Conservation (phyloP, 2,797 vertebrate genomes). For the Pogoniulus pusillus region DNA sequence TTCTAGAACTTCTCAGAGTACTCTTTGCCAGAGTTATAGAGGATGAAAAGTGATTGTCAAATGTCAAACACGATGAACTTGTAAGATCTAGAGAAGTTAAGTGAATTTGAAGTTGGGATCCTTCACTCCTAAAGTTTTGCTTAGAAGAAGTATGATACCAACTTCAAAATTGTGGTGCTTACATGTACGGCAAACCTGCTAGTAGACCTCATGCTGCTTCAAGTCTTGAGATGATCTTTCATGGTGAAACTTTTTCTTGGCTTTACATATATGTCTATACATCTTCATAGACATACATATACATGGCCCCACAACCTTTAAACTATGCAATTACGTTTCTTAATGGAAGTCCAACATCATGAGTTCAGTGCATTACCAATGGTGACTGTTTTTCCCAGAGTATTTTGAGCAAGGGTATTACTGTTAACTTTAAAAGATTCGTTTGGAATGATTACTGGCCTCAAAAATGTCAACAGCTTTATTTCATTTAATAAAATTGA, state of each 20-base stretch:
- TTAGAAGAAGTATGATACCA: not conserved
- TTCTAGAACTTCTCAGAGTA: not conserved
- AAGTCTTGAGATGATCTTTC: not conserved
- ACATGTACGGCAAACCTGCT: not conserved
- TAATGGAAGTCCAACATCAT: not conserved
- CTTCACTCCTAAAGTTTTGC: not conserved
- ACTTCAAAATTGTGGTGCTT: not conserved
- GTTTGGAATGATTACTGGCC: not conserved
- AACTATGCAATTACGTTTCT: not conserved
- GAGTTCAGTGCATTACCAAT: not conserved
- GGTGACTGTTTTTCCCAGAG: not conserved
- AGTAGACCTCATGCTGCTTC: not conserved
- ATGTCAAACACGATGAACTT: not conserved
- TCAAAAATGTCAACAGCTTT: not conserved
- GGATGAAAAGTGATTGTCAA: not conserved
- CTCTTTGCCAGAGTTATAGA: not conserved
- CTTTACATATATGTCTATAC: no score
- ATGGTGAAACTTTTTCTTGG: not conserved
- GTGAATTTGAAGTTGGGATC: not conserved
- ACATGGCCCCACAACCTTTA: not conserved
- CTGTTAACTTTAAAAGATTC: not conserved
- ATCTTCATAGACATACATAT: no score
- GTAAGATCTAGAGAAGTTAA: not conserved
- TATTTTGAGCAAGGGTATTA: not conserved
- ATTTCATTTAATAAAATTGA: not conserved